Evolutionary conservation across 2,888 invertebrate genomes (phyloP), one percentile per base, ranked within the genome.

Genomic region (Drosophila meridionalis): DNA sequence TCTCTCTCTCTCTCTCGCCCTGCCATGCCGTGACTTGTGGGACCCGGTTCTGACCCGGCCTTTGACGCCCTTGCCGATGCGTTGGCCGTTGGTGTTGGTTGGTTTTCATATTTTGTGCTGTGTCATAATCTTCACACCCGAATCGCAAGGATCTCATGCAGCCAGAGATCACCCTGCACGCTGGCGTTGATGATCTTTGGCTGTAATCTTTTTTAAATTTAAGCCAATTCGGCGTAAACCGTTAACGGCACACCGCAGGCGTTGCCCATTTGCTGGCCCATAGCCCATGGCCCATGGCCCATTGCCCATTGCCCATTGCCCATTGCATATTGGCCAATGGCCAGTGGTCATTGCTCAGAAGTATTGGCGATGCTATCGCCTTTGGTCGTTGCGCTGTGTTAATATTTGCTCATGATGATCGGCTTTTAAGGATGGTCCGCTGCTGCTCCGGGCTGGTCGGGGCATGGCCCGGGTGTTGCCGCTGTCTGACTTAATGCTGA

Each of bases 171-270:
- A 68, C 63, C 73, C 69, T 77, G 82, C 55, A 61, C 56, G 83
- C 64, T 79, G 73, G 68, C 69, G 73, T 63, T 82, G 82, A 82
- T 80, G 82, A 81, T 81, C 80, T 83, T 83, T 73, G 73, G 76
- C 78, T 80, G 77, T 90, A 91, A 90, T 90, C 91, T 90, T 88
- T 90, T 87, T 90, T 91, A 89, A 90, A 91, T 91, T 90, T 90
- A 91, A 91, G 91, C 88, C 89, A 91, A 90, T 91, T 90, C 84
- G 90, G 68, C 80, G 79, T 82, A 86, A 87, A 89, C 91, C 91
- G 89, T 90, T 91, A 90, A 87, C 76, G 74, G 73, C 75, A 69
- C 66, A 62, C 63, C 58, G 61, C 76, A 75, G 83, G 84, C 83
- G 78, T 84, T 82, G 73, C 80, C 80, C 80, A 76, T 76, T 75